Conservation (phyloP, 2,797 vertebrate genomes). For the Sebastiscus tertius region DNA sequence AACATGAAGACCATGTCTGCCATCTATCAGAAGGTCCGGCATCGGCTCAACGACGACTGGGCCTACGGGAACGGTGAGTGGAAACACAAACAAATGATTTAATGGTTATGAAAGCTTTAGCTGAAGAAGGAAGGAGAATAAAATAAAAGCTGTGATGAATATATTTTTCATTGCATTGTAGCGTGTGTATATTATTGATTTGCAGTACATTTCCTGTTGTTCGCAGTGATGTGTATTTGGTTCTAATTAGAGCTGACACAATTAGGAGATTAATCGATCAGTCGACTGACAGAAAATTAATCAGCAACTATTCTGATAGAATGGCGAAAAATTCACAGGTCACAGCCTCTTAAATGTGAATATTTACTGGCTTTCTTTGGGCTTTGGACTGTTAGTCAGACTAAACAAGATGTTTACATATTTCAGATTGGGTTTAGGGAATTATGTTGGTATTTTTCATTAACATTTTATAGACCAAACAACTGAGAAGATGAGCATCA, state of each 20-base stretch:
- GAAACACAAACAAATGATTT: neutral
- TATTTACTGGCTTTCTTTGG: neutral
- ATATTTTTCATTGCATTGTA: neutral
- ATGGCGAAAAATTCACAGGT: neutral
- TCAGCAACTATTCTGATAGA: neutral
- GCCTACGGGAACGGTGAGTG: slow-evolving; percentile 93
- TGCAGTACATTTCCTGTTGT: neutral
- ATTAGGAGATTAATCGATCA: neutral
- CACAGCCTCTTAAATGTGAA: no score
- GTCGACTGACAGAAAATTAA: neutral
- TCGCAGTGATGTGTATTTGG: neutral
- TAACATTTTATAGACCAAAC: neutral
- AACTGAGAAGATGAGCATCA: neutral
- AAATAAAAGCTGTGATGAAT: neutral
- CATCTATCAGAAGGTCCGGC: slow-evolving; percentile 97
- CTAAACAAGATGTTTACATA: neutral
- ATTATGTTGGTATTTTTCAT: neutral
- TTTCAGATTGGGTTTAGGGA: neutral
- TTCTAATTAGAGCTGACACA: neutral
- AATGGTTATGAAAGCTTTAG: neutral
- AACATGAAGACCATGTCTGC: slow-evolving; percentile 99
- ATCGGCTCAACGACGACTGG: slow-evolving; percentile 97
- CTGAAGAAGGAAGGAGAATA: neutral
- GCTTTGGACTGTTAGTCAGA: neutral
- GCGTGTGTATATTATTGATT: neutral